Base-by-base conservation (phyloP, 2,888 invertebrate species). In the Theodoxus fluviatilis region DNA sequence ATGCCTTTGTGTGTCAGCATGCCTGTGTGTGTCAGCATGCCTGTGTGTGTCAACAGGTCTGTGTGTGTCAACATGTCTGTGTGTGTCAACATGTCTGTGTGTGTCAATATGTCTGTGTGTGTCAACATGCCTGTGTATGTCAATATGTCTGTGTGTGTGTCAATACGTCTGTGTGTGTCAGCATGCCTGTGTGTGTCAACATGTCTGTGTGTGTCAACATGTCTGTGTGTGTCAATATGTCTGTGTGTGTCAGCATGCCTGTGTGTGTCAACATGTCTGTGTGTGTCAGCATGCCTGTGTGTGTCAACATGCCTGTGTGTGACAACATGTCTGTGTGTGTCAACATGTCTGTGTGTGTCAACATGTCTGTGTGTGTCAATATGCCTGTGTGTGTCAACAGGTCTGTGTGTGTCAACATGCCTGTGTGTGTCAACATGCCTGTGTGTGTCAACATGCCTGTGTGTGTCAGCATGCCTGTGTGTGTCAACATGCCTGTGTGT, bases 31-130 rank as follows among this genome's bases (percentile, higher is more conserved):
- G 40, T 38, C 43, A 43, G 43, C 43, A 0, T 66, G 66, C 43
- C 9, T 47, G 67, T 1, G 28, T 47, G 67, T 47, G 67, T 67
- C 25, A 25, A 38, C 2, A 3, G 43, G 47, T 3, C 47, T 47
- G 47, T 67, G 67, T 1, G 28, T 49, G 28, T 67, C 0, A 47
- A 52, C 7, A 55, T 7, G 25, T 0, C 18, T 12, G 28, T 38
- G 18, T 28, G 3, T 3, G 7, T n/a, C 3, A 52, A 1, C 3
- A 2, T 33, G n/a, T 25, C 18, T 49, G 25, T 28, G 40, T 38
- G 66, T 66, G 43, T 66, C 0, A 43, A 43, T 66, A 18, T 47
- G 67, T 1, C 9, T 47, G 67, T 47, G 67, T 67, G 47, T 47
- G 52, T 4, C 2, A 47, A 28, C 2, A 49, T 47, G 47, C 49